Evolutionary conservation across 2,797 vertebrate genomes (phyloP).

Genomic region (Phoeniculus purpureus): DNA sequence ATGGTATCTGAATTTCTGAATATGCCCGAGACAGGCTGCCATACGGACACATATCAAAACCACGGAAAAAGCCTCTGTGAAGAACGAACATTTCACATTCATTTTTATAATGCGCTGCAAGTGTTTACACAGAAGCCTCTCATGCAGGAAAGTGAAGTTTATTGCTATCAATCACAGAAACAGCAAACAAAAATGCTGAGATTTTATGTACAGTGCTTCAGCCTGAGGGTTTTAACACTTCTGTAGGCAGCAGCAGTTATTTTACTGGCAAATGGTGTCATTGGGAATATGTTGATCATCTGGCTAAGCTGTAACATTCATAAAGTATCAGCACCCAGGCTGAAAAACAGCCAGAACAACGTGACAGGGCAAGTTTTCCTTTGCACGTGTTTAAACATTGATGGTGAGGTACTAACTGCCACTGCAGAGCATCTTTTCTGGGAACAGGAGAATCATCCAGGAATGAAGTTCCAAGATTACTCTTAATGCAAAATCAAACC

Average conservation of each 20-base stretch:
- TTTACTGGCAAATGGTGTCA: constrained; percentile 52
- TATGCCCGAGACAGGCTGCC: constrained; percentile 36
- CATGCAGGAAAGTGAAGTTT: constrained; percentile 41
- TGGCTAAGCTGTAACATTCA: constrained; percentile 29
- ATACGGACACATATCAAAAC: constrained; percentile 48
- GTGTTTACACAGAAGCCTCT: constrained; percentile 58
- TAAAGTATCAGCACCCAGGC: constrained; percentile 48
- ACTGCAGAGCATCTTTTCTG: neutral
- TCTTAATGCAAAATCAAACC: neutral
- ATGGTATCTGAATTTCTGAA: constrained; percentile 56
- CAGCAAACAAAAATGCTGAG: constrained; percentile 52
- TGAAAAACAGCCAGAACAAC: constrained; percentile 40
- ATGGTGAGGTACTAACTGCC: neutral
- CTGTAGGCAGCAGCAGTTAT: constrained; percentile 42
- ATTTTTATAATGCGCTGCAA: constrained; percentile 49
- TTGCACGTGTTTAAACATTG: neutral
- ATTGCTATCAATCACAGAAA: constrained; percentile 59
- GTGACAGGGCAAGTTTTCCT: neutral
- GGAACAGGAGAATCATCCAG: neutral
- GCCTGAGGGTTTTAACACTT: constrained; percentile 48
- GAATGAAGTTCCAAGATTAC: neutral
- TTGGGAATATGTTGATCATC: constrained; percentile 56
- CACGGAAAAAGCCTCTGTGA: constrained; percentile 4
- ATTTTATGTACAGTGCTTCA: constrained; percentile 63
- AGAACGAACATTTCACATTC: constrained; percentile 17